Percentiles rank a stretch among this genome's conserved stretches.
Evolutionary conservation across 2,113 vertebrate species (phyloP).

Genomic region (Oncorhynchus mykiss): DNA sequence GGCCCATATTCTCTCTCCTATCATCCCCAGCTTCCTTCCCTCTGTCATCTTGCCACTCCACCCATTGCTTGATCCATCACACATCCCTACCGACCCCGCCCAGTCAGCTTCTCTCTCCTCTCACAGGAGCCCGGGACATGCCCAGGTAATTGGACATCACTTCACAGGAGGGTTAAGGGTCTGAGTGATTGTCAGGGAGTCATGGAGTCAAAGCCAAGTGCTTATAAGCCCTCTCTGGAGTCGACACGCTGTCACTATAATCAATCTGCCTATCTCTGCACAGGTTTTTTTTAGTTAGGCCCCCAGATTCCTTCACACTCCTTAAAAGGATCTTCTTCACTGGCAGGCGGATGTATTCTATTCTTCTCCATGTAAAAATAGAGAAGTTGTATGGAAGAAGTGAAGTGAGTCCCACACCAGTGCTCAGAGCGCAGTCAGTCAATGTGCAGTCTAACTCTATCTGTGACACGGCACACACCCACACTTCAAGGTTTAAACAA

Average conservation of each 20-base stretch:
- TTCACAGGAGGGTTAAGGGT: conserved; percentile 31
- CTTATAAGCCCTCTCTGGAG: too few relatives aligned
- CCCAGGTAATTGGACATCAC: conserved; percentile 44
- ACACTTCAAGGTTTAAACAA: conserved; percentile 17
- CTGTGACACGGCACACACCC: conserved; percentile 1
- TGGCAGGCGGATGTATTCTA: too few relatives aligned
- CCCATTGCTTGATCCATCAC: conserved; percentile 65
- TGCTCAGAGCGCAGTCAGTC: too few relatives aligned
- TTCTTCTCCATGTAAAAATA: too few relatives aligned
- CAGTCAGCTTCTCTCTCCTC: too few relatives aligned
- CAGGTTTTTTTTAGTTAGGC: too few relatives aligned
- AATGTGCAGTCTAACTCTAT: not conserved
- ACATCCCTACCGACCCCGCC: too few relatives aligned
- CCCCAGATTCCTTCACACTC: too few relatives aligned
- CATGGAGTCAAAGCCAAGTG: conserved; percentile 14
- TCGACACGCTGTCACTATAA: too few relatives aligned
- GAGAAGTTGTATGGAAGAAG: too few relatives aligned
- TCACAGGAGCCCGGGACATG: conserved; percentile 20
- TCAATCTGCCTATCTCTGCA: too few relatives aligned
- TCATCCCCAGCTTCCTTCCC: conserved; percentile 20
- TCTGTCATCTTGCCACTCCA: conserved; percentile 58
- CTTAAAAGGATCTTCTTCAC: too few relatives aligned
- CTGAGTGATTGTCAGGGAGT: conserved; percentile 53
- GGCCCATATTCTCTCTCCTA: conserved; percentile 46
- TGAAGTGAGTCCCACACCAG: not conserved